Evolutionary conservation across 2,113 vertebrate genomes (phyloP).

Genomic region (Cinclus cinclus): DNA sequence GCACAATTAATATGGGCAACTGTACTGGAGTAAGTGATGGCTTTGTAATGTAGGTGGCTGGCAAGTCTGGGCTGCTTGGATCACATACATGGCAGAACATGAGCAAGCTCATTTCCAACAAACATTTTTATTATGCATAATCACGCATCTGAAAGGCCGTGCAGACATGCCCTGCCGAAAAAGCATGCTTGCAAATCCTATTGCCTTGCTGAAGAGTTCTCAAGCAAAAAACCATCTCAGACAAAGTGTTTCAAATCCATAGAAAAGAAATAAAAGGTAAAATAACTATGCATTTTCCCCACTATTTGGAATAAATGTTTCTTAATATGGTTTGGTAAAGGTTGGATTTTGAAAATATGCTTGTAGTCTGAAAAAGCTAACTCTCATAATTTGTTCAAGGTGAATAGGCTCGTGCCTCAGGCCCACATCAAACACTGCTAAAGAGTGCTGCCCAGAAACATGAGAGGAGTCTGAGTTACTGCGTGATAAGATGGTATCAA

Average conservation of each 20-base stretch:
- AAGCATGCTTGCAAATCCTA: background rate
- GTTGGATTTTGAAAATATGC: background rate
- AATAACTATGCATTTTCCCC: background rate
- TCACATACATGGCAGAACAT: background rate
- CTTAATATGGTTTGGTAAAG: background rate
- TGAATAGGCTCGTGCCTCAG: background rate
- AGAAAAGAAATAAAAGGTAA: background rate
- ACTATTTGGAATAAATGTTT: background rate
- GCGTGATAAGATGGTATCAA: background rate
- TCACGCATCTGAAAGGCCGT: background rate
- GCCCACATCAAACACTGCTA: background rate
- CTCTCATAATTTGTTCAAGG: background rate
- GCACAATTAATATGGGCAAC: background rate
- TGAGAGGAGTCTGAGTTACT: background rate
- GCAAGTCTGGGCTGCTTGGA: background rate
- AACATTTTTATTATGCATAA: background rate
- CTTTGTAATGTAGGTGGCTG: background rate
- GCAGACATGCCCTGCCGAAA: background rate
- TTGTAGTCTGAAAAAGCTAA: background rate
- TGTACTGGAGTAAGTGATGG: background rate
- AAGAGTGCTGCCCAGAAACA: background rate
- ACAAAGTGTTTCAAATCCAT: background rate
- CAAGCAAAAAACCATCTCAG: background rate
- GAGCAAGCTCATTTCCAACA: background rate
- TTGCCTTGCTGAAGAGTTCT: background rate